Evolutionary conservation across 2,797 vertebrate genomes (phyloP), one percentile per base, ranked within the genome.

Genomic region (Poecilia wingei): DNA sequence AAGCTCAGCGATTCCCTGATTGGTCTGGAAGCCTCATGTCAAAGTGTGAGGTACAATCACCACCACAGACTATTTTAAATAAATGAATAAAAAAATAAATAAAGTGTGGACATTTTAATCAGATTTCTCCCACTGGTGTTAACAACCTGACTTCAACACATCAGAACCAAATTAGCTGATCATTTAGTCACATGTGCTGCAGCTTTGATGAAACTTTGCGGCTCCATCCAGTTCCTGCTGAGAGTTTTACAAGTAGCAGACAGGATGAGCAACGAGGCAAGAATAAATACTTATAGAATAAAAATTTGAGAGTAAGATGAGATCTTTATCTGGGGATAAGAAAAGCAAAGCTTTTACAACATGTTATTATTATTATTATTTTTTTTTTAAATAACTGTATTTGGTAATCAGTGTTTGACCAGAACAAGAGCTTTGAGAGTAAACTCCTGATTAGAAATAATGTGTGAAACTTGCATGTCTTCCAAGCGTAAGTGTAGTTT

Each of bases 161-260:
- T 79, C 79, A 14, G 28, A 22, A 79, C 66, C 79, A 77, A 53
- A 53, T 72, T 61, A 81, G 43, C 49, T 46, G 39, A 45, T 45
- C 10, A 49, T 73, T 84, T 51, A 20, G 51, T 64, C 46, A 45
- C 73, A 73, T 49, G 39, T 79, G 74, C 41, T 39, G 51, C 64
- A 49, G 74, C 74, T 70, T 61, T 68, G 4, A 16, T 28, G 75
- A 82, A 74, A 76, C 1, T 25, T 53, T 41, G 33, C 0, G 66
- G 13, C 70, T 18, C 20, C 81, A 75, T 47, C 78, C 81, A 80
- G 83, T 57, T 90, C 76, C 79, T 75, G 79, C 77, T 72, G 36
- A 81, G 39, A 73, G 33, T 25, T 31, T 53, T 45, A 36, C 51
- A 74, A 69, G 69, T 4, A 36, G 69, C 46, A 45, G 36, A 76